Base-by-base conservation (phyloP, 2,113 vertebrate genomes). In the Bagarius yarrelli region DNA sequence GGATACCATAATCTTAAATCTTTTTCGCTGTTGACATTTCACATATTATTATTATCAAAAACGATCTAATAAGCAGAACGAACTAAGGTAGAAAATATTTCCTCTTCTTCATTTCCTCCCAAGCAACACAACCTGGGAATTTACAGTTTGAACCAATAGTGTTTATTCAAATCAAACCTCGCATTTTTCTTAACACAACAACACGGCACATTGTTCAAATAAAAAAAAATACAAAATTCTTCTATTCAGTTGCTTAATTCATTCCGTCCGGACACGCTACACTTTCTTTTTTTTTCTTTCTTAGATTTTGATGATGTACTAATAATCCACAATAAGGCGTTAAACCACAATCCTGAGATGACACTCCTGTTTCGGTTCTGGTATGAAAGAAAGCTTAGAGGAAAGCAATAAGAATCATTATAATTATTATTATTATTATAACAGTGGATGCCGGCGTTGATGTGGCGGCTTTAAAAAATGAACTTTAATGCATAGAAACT, bases 271-370 rank as follows among this genome's bases (percentile, higher is more conserved):
- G 23, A 19, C 40, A n/a, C 15, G 6, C 36, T 63, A 11, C 44
- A 23, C 32, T 30, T 25, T 11, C 18, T 19, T 64, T 18, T 64
- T 64, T 9, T 21, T 61, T 32, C 11, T 8, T 66, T 77, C 32
- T 61, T 44, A 80, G 40, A 50, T 57, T 64, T 59, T 16, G 32
- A 74, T 81, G 80, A 81, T 66, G 64, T 75, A 40, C 56, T 55
- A 27, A 76, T 67, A 56, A 71, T 21, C 34, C 19, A 32, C 21
- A 70, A 70, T 13, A 47, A 30, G 40, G 34, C 50, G 78, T 81
- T 77, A 76, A 59, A 55, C 73, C 78, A 69, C 61, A 84, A 63
- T 40, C 55, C n/a, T 67, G 52, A 78, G 19, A 34, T 70, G 63
- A 81, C 59, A 64, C 60, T 72, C 72, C 74, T 73, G 44, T 71